Conservation (phyloP, 1,140 invertebrate species). For the Lysiphlebus fabarum region DNA sequence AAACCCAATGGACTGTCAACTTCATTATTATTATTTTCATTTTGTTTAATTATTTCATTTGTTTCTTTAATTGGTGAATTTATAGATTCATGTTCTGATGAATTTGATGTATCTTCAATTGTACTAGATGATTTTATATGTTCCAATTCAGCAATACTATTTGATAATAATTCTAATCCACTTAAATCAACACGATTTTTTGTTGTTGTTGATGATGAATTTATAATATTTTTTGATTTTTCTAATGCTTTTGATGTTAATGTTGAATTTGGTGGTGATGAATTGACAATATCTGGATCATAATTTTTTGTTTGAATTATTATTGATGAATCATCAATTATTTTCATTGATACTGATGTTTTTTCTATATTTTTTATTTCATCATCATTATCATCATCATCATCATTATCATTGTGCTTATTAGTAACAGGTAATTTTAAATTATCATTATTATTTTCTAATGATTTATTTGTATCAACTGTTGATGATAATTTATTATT, state of each 20-base stretch:
- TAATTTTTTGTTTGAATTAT: neutral
- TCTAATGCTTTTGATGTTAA: slow-evolving; percentile 4
- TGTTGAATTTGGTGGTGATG: neutral
- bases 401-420: no score
- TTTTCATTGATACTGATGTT: slow-evolving; percentile 18
- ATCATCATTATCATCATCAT: slow-evolving; percentile 26
- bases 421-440: slow-evolving; percentile 23
- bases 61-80: slow-evolving; percentile 32
- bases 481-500: neutral
- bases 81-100: slow-evolving; percentile 13
- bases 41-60: slow-evolving; percentile 30
- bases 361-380: slow-evolving; percentile 28
- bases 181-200: slow-evolving; percentile 63
- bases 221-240: slow-evolving; percentile 11
- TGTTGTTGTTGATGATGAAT: slow-evolving; percentile 33
- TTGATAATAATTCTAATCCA: slow-evolving; percentile 76
- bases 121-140: slow-evolving; percentile 35
- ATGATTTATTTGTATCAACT: slow-evolving; percentile 8
- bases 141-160: slow-evolving; percentile 75
- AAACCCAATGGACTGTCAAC: slow-evolving; percentile 71
- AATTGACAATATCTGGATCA: neutral
- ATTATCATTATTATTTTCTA: neutral
- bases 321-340: neutral
- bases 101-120: slow-evolving; percentile 12
- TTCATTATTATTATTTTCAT: slow-evolving; percentile 49